A percentile compares a stretch with the other conserved stretches of the same genome.
phyloP scores from a whole-genome alignment of 2,888 invertebrate species.

The Leptopilina myrica region DNA sequence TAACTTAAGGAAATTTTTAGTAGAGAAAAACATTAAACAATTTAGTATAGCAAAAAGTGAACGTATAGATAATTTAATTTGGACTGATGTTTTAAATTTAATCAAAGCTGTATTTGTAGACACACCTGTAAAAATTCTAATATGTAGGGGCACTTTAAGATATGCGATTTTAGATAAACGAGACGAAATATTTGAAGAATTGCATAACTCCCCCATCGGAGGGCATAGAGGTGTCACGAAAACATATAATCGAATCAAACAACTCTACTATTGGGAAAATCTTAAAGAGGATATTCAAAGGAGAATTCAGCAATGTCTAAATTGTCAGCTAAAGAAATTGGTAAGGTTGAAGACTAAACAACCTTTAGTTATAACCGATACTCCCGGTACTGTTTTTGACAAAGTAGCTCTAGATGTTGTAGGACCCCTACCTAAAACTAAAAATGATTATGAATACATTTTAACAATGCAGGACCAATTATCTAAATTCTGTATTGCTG shows the following conservation, averaged over 20 bases:
- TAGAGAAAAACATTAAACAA: no score
- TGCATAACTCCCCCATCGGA: conserved; percentile 44
- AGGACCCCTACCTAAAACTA: neutral
- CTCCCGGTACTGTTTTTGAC: neutral
- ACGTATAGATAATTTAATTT: neutral
- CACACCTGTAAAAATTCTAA: neutral
- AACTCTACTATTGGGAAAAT: conserved; percentile 49
- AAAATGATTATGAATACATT: neutral
- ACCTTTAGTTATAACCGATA: conserved; percentile 53
- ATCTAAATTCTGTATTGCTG: neutral
- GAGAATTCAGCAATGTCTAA: conserved; percentile 44
- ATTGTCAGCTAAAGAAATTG: conserved; percentile 53
- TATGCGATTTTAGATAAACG: neutral
- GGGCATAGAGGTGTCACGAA: conserved; percentile 40
- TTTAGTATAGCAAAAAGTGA: neutral
- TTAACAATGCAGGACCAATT: neutral
- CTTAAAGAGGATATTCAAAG: conserved; percentile 48
- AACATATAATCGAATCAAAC: conserved; percentile 49
- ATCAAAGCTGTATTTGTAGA: neutral
- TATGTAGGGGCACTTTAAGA: neutral
- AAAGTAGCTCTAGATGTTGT: neutral
- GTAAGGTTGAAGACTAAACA: conserved; percentile 46
- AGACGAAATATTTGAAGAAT: conserved; percentile 43
- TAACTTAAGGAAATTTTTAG: no score
- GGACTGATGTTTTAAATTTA: neutral